Percentiles rank a stretch among this genome's conserved stretches.
phyloP scores from a whole-genome alignment of 2,797 vertebrate genomes.

The Pseudomugil tenellus region DNA sequence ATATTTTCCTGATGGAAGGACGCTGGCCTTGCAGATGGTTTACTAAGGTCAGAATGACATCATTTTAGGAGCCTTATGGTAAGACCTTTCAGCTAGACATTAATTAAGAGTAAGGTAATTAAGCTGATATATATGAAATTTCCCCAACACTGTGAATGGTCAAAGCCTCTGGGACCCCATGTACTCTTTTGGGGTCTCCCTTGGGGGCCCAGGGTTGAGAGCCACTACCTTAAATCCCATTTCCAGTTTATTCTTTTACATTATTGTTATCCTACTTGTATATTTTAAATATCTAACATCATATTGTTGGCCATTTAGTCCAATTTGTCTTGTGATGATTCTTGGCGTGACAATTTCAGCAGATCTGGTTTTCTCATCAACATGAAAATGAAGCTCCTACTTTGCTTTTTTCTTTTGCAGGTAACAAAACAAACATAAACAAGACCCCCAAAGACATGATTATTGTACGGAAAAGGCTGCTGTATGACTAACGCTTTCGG shows the following conservation, averaged over 20 bases:
- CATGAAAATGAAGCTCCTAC: constrained; percentile 31
- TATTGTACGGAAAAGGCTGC: constrained; percentile 25
- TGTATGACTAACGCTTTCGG: constrained; percentile 17
- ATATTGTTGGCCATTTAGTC: constrained; percentile 31
- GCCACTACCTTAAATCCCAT: constrained; percentile 8
- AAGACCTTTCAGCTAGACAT: too few species aligned
- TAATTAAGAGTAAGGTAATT: too few species aligned
- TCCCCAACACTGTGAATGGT: too few species aligned
- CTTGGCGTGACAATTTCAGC: constrained; percentile 39
- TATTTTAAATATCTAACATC: constrained; percentile 59
- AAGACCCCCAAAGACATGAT: constrained; percentile 26
- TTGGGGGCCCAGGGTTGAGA: too few species aligned
- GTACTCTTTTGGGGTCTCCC: too few species aligned
- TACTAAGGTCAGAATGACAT: too few species aligned
- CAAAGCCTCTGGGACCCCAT: too few species aligned
- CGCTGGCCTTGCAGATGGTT: too few species aligned
- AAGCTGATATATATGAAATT: too few species aligned
- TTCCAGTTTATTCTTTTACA: constrained; percentile 25
- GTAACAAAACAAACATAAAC: constrained; percentile 38
- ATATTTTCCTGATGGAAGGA: too few species aligned
- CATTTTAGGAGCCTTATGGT: too few species aligned
- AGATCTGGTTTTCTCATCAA: constrained; percentile 18
- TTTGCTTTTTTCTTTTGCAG: constrained; percentile 40
- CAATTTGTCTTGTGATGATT: constrained; percentile 24
- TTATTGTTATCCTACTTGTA: constrained; percentile 6